Evolutionary conservation across 2,113 vertebrate species (phyloP).

Genomic region (Calidris pygmaea): DNA sequence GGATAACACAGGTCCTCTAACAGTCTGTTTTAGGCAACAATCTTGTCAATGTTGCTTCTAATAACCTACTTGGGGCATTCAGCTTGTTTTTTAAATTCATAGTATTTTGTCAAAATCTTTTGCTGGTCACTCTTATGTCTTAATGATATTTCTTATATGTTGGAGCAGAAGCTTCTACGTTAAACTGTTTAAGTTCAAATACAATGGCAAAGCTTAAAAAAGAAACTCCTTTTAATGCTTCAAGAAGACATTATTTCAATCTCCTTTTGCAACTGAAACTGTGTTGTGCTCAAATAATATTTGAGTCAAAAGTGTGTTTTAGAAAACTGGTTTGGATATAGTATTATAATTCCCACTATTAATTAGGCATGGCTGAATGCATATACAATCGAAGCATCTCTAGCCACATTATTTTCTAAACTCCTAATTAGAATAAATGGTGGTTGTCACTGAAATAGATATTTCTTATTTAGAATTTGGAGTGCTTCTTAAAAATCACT

Average conservation of each 20-base stretch:
- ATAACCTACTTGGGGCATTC: background rate
- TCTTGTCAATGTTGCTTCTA: constrained; percentile 29
- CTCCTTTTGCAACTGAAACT: background rate
- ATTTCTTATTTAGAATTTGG: background rate
- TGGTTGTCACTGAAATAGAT: background rate
- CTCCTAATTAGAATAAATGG: background rate
- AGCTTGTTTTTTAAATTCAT: background rate
- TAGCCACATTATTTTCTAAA: background rate
- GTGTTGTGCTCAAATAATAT: background rate
- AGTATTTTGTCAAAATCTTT: background rate
- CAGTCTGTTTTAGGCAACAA: constrained; percentile 37
- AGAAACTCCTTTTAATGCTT: background rate
- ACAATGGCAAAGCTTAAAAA: background rate
- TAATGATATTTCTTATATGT: background rate
- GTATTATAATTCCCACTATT: background rate
- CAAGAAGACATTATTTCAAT: background rate
- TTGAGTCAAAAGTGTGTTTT: background rate
- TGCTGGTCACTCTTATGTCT: background rate
- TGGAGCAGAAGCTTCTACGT: background rate
- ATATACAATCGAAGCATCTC: background rate
- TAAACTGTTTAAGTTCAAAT: background rate
- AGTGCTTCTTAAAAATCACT: background rate
- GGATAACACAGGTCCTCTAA: constrained; percentile 20
- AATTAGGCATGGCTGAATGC: background rate
- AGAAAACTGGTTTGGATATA: background rate